A percentile compares a stretch with the other conserved stretches of the same genome.
These are phyloP conservation scores for Cryptoprocta ferox DNA, from an alignment of 2,797 vertebrate genomes.

Conservation along the genomic window DNA sequence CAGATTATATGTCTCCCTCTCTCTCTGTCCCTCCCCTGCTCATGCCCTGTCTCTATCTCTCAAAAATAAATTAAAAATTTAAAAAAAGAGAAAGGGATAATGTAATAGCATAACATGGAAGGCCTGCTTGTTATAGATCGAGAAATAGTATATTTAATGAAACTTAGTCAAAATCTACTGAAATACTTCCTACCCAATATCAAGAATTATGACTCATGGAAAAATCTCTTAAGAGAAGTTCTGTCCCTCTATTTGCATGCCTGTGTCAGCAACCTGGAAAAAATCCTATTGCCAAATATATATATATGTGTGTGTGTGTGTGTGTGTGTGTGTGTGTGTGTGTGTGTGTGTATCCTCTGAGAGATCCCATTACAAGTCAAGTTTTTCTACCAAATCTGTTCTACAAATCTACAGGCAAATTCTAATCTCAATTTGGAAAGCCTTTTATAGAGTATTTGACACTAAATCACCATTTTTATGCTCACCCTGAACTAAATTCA, in stretches of 20 bases:
- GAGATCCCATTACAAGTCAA: not conserved
- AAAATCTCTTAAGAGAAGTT: not conserved
- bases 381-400: constrained; percentile 20
- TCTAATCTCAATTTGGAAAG: constrained; percentile 39
- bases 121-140: not conserved
- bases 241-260: not conserved
- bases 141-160: not conserved
- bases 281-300: not conserved
- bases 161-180: not conserved
- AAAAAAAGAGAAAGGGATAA: not conserved
- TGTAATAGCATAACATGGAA: not conserved
- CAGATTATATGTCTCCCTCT: too few relatives aligned
- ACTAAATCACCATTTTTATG: not conserved
- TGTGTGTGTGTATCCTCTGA: not conserved
- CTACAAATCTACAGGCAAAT: constrained; percentile 12
- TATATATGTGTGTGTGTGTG: not conserved
- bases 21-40: too few relatives aligned
- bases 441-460: not conserved
- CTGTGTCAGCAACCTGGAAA: not conserved
- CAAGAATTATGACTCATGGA: not conserved
- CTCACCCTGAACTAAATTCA: constrained; percentile 57
- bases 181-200: not conserved
- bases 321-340: too few relatives aligned
- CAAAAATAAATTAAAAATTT: too few relatives aligned
- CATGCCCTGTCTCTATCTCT: too few relatives aligned